phyloP scores from a whole-genome alignment of 2,888 invertebrate species.

The Mesorhabditis sp. region DNA sequence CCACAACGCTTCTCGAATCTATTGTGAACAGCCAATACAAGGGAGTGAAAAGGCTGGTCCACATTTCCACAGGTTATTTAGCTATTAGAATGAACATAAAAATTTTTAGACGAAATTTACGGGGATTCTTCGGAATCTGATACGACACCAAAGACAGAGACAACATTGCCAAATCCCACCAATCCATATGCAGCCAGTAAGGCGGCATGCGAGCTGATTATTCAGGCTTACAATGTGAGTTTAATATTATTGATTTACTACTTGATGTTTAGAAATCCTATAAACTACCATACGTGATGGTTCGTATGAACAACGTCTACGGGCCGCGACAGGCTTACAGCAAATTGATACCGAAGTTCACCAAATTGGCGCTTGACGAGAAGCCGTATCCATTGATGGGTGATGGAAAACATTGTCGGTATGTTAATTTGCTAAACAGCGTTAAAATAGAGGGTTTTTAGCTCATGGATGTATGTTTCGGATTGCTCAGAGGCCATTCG shows the following conservation, averaged over 20 bases:
- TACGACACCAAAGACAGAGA: constrained; percentile 48
- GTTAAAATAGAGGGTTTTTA: constrained; percentile 10
- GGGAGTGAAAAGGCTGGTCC: constrained; percentile 48
- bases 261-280: constrained; percentile 52
- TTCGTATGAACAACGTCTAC: constrained; percentile 50
- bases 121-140: constrained; percentile 54
- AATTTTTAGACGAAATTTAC: constrained; percentile 56
- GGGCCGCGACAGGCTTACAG: constrained; percentile 46
- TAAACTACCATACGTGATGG: constrained; percentile 57
- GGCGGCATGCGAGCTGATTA: constrained; percentile 53
- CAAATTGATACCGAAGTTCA: constrained; percentile 57
- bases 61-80: constrained; percentile 48
- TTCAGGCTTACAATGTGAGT: constrained; percentile 48
- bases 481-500: constrained; percentile 55
- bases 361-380: constrained; percentile 49
- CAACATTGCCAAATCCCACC: constrained; percentile 49
- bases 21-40: constrained; percentile 44
- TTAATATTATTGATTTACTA: not conserved
- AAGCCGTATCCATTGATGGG: constrained; percentile 57
- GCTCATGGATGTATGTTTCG: constrained; percentile 56
- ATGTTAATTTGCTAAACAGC: not conserved
- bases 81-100: too few relatives aligned
- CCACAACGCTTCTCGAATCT: constrained; percentile 52
- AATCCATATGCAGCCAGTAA: constrained; percentile 58
- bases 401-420: constrained; percentile 52